A percentile compares a stretch with the other conserved stretches of the same genome.
phyloP scores from a whole-genome alignment of 2,113 vertebrate genomes.

The Campylorhamphus procurvoides region DNA sequence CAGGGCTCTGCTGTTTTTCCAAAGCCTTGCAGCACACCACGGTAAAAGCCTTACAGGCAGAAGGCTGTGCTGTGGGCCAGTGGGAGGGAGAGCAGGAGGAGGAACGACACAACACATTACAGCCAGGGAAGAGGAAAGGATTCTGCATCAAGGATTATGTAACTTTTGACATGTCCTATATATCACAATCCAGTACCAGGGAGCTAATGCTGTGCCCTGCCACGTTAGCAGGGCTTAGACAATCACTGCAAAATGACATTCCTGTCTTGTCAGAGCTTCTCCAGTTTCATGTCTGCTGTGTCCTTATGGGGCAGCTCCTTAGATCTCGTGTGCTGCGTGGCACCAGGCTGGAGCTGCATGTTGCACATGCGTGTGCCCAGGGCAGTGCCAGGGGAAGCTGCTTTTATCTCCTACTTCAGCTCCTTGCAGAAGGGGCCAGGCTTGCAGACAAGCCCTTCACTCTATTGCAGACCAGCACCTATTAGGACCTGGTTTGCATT shows the following conservation, averaged over 20 bases:
- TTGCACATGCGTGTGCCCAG: fast-evolving
- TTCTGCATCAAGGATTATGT: background rate
- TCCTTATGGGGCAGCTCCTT: background rate
- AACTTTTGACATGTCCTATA: slow-evolving; percentile 19
- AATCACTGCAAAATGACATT: background rate
- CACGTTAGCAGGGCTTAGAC: background rate
- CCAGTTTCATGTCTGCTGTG: fast-evolving
- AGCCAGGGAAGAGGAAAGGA: background rate
- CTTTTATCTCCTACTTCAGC: background rate
- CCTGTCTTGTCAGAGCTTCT: background rate
- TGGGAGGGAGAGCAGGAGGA: background rate
- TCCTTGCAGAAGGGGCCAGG: background rate
- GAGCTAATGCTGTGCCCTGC: background rate
- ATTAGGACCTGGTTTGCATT: background rate
- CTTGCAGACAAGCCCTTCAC: fast-evolving
- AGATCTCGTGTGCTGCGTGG: fast-evolving
- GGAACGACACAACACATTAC: background rate
- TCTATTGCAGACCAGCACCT: background rate
- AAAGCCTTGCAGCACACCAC: background rate
- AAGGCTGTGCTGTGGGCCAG: background rate
- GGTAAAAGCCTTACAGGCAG: background rate
- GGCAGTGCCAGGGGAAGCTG: background rate
- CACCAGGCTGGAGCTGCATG: background rate
- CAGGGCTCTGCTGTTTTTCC: background rate
- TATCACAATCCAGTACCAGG: background rate